Conservation (phyloP, 1,140 invertebrate genomes). For the Drosophila simulans region DNA sequence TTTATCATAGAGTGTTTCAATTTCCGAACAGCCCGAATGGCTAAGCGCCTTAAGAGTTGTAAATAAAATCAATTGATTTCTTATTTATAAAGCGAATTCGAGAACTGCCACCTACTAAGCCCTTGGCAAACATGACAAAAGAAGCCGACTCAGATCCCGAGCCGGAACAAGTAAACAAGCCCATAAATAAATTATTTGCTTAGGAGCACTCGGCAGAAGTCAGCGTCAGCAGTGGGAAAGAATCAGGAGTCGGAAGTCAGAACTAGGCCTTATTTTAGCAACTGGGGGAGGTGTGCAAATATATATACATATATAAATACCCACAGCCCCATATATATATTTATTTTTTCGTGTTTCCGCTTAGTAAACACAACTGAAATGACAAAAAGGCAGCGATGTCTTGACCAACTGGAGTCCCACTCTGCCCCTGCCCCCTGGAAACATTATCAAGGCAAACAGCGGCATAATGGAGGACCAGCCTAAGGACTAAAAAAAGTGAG, state of each 20-base stretch:
- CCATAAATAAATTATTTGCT: conserved; percentile 82
- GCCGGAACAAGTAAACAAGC: conserved; percentile 72
- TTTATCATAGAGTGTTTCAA: conserved; percentile 37
- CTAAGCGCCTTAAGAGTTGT: conserved; percentile 78
- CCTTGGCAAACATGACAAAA: conserved; percentile 59
- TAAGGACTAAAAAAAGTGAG: conserved; percentile 37
- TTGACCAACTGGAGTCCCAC: conserved; percentile 19
- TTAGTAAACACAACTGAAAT: conserved; percentile 80
- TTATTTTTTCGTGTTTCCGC: conserved; percentile 65
- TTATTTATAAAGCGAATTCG: conserved; percentile 75
- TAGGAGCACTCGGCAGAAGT: conserved; percentile 36
- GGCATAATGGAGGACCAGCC: conserved; percentile 68
- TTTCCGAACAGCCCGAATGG: conserved; percentile 50
- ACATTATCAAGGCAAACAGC: conserved; percentile 79
- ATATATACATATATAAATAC: conserved; percentile 42
- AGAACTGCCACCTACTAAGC: conserved; percentile 72
- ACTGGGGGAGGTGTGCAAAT: conserved; percentile 54
- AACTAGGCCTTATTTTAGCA: conserved; percentile 43
- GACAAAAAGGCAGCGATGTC: conserved; percentile 76
- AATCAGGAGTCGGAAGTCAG: conserved; percentile 5
- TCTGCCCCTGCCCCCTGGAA: conserved; percentile 19
- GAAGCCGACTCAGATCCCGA: conserved; percentile 32
- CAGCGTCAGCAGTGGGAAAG: background rate
- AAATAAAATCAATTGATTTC: conserved; percentile 81
- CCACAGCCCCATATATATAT: conserved; percentile 15